Conservation (phyloP, 2,888 invertebrate genomes). For the Dyspetes luteomarginatus region DNA sequence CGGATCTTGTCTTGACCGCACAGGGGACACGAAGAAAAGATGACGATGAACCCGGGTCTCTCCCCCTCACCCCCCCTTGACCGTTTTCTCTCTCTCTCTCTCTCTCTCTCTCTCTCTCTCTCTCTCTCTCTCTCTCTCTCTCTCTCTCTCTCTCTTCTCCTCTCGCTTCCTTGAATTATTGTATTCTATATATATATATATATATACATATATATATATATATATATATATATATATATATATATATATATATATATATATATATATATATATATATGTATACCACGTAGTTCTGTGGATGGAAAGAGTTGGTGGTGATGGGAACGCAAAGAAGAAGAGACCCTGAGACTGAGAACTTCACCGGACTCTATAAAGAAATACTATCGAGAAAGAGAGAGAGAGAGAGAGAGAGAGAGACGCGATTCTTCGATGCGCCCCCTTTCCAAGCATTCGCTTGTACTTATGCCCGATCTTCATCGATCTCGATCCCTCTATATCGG, state of each 20-base stretch:
- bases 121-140: too few species aligned
- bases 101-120: too few species aligned
- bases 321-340: constrained; percentile 50
- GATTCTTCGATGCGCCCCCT: not conserved
- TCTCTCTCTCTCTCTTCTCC: too few species aligned
- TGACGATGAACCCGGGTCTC: constrained; percentile 40
- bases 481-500: not conserved
- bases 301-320: constrained; percentile 24
- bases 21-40: constrained; percentile 39
- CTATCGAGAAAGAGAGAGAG: not conserved
- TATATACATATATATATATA: too few species aligned
- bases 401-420: not conserved
- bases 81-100: too few species aligned
- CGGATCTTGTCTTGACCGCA: constrained; percentile 30
- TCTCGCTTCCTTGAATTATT: constrained; percentile 52
- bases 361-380: constrained; percentile 7
- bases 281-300: constrained; percentile 28
- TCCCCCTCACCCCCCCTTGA: too few species aligned
- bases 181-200: constrained; percentile 23
- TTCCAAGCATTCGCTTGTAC: not conserved
- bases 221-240: too few species aligned
- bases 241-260: too few species aligned
- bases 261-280: too few species aligned
- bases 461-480: not conserved
- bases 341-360: constrained; percentile 22